These are phyloP conservation scores for Holotrichia oblita DNA, from an alignment of 1,140 invertebrate genomes.

Conservation along the genomic window DNA sequence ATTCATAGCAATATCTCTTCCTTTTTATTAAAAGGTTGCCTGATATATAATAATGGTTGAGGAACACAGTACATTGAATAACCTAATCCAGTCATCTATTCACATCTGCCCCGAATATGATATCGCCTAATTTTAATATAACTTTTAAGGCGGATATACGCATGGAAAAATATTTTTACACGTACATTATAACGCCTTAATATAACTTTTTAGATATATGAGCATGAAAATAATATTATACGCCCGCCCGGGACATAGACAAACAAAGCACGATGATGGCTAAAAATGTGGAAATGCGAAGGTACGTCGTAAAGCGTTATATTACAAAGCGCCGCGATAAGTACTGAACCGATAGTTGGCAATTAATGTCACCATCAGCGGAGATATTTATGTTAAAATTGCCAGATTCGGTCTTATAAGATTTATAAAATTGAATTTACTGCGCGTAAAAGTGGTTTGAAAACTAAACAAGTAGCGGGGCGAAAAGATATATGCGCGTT, in stretches of 20 bases:
- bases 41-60: no score
- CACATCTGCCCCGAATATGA: no score
- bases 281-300: not conserved
- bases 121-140: no score
- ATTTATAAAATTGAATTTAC: not conserved
- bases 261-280: not conserved
- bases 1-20: no score
- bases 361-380: not conserved
- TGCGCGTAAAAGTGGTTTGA: not conserved
- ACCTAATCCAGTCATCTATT: no score
- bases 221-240: not conserved
- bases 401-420: not conserved
- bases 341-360: not conserved
- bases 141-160: no score
- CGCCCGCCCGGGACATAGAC: not conserved
- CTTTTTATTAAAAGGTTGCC: no score
- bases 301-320: not conserved
- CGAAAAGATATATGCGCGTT: not conserved
- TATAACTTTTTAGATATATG: no score
- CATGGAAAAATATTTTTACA: no score
- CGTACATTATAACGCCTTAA: no score
- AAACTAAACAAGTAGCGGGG: not conserved
- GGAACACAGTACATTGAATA: no score
- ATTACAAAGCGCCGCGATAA: not conserved
- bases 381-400: not conserved